Percentiles rank a stretch among this genome's conserved stretches.
phyloP scores from a whole-genome alignment of 2,888 invertebrate genomes.

The Lottia scabra region DNA sequence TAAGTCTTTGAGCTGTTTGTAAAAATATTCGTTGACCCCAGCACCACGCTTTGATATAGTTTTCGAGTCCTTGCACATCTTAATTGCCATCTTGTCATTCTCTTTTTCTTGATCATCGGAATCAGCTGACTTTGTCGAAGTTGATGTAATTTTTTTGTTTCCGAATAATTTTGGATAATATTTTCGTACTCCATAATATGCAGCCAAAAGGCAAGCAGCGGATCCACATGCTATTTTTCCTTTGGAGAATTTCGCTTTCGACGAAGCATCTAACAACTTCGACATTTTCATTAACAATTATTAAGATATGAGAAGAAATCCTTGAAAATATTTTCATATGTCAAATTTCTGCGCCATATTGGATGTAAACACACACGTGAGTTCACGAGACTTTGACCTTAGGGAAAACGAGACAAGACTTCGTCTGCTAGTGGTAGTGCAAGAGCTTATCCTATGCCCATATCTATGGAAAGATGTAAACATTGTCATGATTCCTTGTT shows the following conservation, averaged over 20 bases:
- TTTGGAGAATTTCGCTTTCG: constrained; percentile 33
- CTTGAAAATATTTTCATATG: constrained; percentile 12
- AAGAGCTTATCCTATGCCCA: no score
- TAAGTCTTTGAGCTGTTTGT: constrained; percentile 81
- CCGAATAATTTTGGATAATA: constrained; percentile 43
- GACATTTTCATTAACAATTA: constrained; percentile 35
- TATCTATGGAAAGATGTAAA: no score
- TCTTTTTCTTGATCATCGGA: neutral
- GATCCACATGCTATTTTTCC: constrained; percentile 53
- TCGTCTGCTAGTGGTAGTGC: constrained; percentile 7
- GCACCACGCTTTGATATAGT: constrained; percentile 40
- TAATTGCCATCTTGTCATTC: neutral
- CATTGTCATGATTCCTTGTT: no score
- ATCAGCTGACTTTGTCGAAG: neutral
- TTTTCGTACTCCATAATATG: constrained; percentile 53
- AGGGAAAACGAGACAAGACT: neutral
- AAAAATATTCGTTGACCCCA: constrained; percentile 71
- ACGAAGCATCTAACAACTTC: constrained; percentile 41
- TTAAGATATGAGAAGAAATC: neutral
- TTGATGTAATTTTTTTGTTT: constrained; percentile 17
- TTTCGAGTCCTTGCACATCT: neutral
- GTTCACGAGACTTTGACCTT: neutral
- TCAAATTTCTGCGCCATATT: neutral
- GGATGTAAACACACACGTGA: neutral
- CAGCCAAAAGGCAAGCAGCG: constrained; percentile 51